Evolutionary conservation across 2,113 vertebrate species (phyloP).

Genomic region (Neofelis nebulosa): DNA sequence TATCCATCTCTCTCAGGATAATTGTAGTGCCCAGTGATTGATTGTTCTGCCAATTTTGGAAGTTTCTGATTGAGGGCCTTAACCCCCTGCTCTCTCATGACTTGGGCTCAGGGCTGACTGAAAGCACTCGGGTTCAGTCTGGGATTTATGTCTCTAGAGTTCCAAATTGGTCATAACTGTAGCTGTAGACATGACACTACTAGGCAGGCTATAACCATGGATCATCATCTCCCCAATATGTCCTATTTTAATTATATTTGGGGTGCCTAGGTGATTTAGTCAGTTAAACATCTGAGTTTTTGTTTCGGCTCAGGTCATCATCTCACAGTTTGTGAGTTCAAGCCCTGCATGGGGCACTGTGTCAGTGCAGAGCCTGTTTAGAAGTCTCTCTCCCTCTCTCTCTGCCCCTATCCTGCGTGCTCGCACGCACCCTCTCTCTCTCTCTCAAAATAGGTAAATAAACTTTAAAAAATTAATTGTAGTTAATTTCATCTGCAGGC

Average conservation of each 20-base stretch:
- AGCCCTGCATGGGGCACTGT: too few species aligned
- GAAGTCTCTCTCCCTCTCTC: too few species aligned
- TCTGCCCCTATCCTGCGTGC: too few species aligned
- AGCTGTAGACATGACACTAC: background rate
- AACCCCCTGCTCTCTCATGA: background rate
- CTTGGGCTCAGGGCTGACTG: background rate
- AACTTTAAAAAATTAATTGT: background rate
- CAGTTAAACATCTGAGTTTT: too few species aligned
- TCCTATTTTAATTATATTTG: conserved; percentile 8
- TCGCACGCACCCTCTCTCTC: fast-evolving
- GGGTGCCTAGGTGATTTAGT: too few species aligned
- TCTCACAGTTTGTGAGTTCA: too few species aligned
- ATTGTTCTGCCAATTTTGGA: background rate
- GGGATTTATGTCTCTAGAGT: background rate
- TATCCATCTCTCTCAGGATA: background rate
- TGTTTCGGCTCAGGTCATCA: too few species aligned
- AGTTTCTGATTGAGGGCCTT: background rate
- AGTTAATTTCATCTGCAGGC: conserved; percentile 21
- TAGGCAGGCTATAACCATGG: background rate
- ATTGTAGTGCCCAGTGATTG: too few species aligned
- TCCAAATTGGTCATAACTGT: background rate
- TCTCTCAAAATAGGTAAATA: too few species aligned
- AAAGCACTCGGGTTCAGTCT: background rate
- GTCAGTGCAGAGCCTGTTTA: too few species aligned
- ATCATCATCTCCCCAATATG: background rate